phyloP scores from a whole-genome alignment of 2,888 invertebrate genomes.

The Drosophila histrio region DNA sequence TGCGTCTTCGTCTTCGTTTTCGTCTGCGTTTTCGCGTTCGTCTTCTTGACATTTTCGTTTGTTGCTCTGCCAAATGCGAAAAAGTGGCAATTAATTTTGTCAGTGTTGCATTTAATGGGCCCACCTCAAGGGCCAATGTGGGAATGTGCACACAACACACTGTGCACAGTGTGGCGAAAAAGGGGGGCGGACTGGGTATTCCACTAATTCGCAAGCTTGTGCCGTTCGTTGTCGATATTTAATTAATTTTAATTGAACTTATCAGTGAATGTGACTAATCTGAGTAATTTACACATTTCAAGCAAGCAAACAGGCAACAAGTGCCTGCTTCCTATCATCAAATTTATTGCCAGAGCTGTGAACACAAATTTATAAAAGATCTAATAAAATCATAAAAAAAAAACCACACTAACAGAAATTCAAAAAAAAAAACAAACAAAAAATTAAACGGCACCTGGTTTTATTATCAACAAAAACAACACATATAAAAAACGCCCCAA shows the following conservation, averaged over 20 bases:
- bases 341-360: constrained; percentile 22
- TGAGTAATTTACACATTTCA: constrained; percentile 31
- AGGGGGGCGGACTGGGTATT: constrained; percentile 1
- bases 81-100: constrained; percentile 82
- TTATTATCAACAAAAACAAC: constrained; percentile 19
- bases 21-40: constrained; percentile 13
- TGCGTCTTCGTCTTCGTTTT: constrained; percentile 13
- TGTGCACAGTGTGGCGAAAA: no score
- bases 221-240: constrained; percentile 38
- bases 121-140: constrained; percentile 19
- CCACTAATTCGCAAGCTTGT: constrained; percentile 11
- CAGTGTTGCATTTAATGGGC: constrained; percentile 78
- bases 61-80: constrained; percentile 81
- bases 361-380: constrained; percentile 15
- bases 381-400: constrained; percentile 18
- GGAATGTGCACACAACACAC: neutral
- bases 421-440: neutral
- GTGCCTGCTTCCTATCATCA: constrained; percentile 11
- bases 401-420: neutral
- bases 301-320: constrained; percentile 3
- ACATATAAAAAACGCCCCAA: constrained; percentile 22
- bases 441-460: constrained; percentile 10
- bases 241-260: constrained; percentile 69
- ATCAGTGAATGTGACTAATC: constrained; percentile 41
- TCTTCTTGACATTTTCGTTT: constrained; percentile 81